Evolutionary conservation across 2,113 vertebrate species (phyloP).

Genomic region (Physeter macrocephalus): DNA sequence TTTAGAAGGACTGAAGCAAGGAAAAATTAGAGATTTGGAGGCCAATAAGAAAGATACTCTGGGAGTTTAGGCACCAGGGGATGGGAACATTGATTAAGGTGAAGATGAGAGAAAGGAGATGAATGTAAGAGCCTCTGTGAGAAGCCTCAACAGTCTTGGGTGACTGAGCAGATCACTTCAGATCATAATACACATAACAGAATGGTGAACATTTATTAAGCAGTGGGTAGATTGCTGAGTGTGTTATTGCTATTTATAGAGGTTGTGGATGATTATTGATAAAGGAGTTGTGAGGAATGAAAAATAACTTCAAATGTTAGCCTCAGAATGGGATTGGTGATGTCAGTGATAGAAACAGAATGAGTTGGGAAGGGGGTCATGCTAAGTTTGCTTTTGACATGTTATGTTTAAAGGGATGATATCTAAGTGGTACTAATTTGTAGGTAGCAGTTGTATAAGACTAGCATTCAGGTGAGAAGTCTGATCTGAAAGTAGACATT

Average conservation of each 20-base stretch:
- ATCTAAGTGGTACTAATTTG: too few species aligned
- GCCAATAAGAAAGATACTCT: not conserved
- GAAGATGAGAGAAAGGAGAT: not conserved
- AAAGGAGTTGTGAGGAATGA: not conserved
- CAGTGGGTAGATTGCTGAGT: not conserved
- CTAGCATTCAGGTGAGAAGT: not conserved
- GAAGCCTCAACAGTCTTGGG: not conserved
- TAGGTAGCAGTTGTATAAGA: not conserved
- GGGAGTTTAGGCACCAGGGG: not conserved
- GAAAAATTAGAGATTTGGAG: not conserved
- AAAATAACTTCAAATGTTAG: not conserved
- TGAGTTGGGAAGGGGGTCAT: not conserved
- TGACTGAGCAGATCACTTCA: not conserved
- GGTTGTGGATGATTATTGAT: not conserved
- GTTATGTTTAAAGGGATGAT: not conserved
- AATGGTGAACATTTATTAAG: not conserved
- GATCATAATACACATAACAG: not conserved
- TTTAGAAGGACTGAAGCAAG: not conserved
- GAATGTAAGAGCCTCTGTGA: not conserved
- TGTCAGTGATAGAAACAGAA: not conserved
- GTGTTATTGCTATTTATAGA: not conserved
- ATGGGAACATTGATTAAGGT: not conserved
- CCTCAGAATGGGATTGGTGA: not conserved
- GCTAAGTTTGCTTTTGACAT: not conserved
- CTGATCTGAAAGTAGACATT: not conserved